Percentiles rank a stretch among this genome's conserved stretches.
phyloP scores from a whole-genome alignment of 1,140 invertebrate genomes.

The Leptopilina boulardi region DNA sequence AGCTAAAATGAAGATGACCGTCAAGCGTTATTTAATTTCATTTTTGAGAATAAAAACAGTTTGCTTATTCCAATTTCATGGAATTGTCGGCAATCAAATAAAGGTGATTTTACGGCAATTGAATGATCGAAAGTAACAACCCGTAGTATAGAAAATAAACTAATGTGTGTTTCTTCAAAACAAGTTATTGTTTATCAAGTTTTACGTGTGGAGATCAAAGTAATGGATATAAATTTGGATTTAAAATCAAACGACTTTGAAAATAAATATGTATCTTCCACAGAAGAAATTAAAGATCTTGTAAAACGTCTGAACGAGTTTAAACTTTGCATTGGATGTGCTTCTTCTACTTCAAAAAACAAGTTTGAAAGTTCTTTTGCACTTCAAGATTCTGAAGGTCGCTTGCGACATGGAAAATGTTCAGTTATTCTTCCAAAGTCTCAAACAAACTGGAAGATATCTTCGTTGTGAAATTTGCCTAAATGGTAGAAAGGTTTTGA shows the following conservation, averaged over 20 bases:
- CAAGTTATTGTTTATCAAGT: neutral
- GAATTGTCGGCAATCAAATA: neutral
- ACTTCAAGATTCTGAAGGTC: neutral
- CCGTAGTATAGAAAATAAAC: neutral
- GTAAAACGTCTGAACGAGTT: neutral
- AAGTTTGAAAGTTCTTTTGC: neutral
- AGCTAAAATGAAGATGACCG: neutral
- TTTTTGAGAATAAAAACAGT: neutral
- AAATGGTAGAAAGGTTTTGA: neutral
- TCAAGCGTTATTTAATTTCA: neutral
- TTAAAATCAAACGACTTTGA: neutral
- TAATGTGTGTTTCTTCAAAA: neutral
- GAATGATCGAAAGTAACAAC: neutral
- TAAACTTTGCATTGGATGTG: neutral
- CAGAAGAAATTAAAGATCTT: neutral
- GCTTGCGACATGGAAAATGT: neutral
- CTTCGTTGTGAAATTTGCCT: neutral
- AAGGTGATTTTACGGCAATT: neutral
- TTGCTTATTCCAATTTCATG: neutral
- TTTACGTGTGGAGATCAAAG: neutral
- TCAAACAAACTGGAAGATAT: neutral
- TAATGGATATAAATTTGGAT: neutral
- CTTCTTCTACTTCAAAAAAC: neutral
- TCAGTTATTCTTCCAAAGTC: neutral
- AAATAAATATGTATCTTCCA: neutral